phyloP scores from a whole-genome alignment of 2,888 invertebrate species.

The Endomychus coccineus region DNA sequence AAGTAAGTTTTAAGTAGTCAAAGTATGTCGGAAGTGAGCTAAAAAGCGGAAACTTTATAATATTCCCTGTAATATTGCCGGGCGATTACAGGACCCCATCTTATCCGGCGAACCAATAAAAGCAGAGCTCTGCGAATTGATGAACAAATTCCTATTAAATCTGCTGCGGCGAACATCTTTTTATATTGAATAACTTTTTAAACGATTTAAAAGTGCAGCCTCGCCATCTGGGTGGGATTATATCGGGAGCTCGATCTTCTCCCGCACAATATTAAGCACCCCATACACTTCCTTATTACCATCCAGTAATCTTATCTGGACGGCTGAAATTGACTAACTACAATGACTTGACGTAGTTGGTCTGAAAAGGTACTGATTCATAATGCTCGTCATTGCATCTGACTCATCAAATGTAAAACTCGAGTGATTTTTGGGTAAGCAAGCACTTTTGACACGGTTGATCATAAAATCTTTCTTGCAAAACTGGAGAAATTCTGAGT shows the following conservation, averaged over 20 bases:
- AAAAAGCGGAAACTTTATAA: constrained; percentile 27
- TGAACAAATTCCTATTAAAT: constrained; percentile 49
- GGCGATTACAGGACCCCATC: constrained; percentile 29
- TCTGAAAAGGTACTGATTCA: no score
- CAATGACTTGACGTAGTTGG: no score
- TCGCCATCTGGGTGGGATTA: constrained; percentile 45
- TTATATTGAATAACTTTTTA: constrained; percentile 47
- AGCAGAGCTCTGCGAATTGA: constrained; percentile 43
- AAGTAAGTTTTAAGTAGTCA: constrained; percentile 9
- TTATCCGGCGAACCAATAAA: constrained; percentile 32
- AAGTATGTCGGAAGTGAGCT: constrained; percentile 5
- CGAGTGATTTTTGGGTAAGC: no score
- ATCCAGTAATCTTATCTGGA: no score
- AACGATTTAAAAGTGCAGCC: constrained; percentile 42
- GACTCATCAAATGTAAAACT: no score
- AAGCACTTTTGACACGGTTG: no score
- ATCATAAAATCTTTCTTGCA: no score
- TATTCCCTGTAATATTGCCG: constrained; percentile 28
- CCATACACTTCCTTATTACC: no score
- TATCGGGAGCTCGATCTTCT: constrained; percentile 41
- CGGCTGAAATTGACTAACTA: no score
- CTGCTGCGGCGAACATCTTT: constrained; percentile 42
- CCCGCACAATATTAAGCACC: constrained; percentile 33
- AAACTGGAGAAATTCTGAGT: no score
- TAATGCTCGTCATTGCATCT: no score